Evolutionary conservation across 2,888 invertebrate genomes (phyloP), one percentile per base, ranked within the genome.

Genomic region (Clunio marinus): DNA sequence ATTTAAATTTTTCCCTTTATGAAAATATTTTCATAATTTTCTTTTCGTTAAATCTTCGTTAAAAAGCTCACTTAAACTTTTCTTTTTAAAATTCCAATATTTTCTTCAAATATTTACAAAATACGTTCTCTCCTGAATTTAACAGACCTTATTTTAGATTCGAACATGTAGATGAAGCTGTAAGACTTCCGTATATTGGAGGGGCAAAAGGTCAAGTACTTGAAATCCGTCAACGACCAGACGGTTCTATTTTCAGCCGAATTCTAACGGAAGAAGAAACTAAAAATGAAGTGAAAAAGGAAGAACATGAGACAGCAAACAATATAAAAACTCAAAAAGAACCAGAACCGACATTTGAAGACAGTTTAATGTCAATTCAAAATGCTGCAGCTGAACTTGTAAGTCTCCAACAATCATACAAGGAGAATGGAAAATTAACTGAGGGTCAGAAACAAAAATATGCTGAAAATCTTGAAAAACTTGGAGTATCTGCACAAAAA

Each of bases 141-240:
- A 57, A 57, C 25, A 57, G 57, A 46, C 22, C 13, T 24, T 20
- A 60, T 69, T 69, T 60, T 51, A 69, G 69, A 60, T 60, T 69
- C 41, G 69, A 70, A 25, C 67, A 69, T 45, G 67, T 68, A 17
- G 70, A 69, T n/a, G 70, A 70, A 15, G 58, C 69, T 2, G 72
- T 81, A 80, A 69, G 76, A 68, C 74, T 87, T 45, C 86, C 88
- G 13, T 89, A 85, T 76, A 89, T 89, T 74, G 89, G 89, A 1
- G 88, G 88, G 28, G 86, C 83, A 1, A 85, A 84, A 74, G 89
- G 89, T 0, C 86, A 88, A 76, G 83, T 85, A 68, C 77, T 88
- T 72, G 83, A 83, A 81, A 80, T 86, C 65, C 81, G 80, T 63
- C 83, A 82, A 76, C 80, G 81, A 66, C 77, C 77, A 4, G 77